Percentiles rank a stretch among this genome's conserved stretches.
Conservation (phyloP, 2,797 vertebrate genomes). For the Carapus acus region DNA sequence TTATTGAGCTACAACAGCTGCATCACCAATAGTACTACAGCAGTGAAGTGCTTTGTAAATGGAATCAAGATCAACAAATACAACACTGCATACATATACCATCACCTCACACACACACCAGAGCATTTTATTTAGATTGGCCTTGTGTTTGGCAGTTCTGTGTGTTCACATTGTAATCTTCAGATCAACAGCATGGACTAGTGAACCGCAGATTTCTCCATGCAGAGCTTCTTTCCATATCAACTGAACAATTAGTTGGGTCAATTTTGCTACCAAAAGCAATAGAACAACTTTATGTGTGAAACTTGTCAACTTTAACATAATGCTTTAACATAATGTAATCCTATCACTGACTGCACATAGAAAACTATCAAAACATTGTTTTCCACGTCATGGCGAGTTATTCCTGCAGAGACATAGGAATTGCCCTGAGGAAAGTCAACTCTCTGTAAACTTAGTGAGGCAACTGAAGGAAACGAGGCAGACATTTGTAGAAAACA, state of each 20-base stretch:
- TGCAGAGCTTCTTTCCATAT: too few species aligned
- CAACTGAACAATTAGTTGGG: too few species aligned
- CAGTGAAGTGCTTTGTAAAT: slow-evolving; percentile 46
- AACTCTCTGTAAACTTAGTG: slow-evolving; percentile 30
- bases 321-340: background rate
- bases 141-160: slow-evolving; percentile 3
- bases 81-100: slow-evolving; percentile 36
- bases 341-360: background rate
- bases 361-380: slow-evolving; percentile 12
- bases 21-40: slow-evolving; percentile 44
- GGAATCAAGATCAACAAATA: slow-evolving; percentile 52
- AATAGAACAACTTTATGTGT: too few species aligned
- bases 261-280: background rate
- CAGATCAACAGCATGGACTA: background rate
- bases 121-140: slow-evolving; percentile 21
- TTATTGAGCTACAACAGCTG: slow-evolving; percentile 57
- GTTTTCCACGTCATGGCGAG: slow-evolving; percentile 30
- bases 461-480: slow-evolving; percentile 29
- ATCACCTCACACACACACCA: slow-evolving; percentile 28
- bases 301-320: too few species aligned
- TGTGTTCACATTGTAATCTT: slow-evolving; percentile 8
- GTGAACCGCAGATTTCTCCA: too few species aligned
- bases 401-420: slow-evolving; percentile 45
- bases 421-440: slow-evolving; percentile 37
- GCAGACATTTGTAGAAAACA: background rate